Percentiles rank a stretch among this genome's conserved stretches.
phyloP scores from a whole-genome alignment of 2,888 invertebrate genomes.

The Eupeodes latifasciatus region DNA sequence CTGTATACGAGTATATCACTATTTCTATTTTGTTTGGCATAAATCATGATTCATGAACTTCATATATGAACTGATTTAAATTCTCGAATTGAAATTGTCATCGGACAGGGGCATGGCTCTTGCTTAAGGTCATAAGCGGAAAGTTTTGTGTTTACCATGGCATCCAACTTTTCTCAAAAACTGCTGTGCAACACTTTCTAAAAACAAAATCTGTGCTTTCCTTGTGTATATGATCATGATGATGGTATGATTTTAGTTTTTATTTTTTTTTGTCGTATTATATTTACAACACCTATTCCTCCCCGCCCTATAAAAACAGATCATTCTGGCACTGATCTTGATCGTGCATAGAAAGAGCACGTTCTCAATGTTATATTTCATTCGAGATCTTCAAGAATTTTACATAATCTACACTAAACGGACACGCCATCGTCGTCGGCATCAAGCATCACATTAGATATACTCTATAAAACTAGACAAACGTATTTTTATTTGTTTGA shows the following conservation, averaged over 20 bases:
- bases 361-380: constrained; percentile 30
- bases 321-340: constrained; percentile 54
- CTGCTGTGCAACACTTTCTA: constrained; percentile 32
- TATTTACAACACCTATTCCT: not conserved
- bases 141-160: constrained; percentile 36
- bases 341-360: constrained; percentile 11
- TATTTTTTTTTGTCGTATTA: not conserved
- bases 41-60: constrained; percentile 70
- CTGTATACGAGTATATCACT: constrained; percentile 52
- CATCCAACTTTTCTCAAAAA: not conserved
- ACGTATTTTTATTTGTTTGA: constrained; percentile 58
- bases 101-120: constrained; percentile 2
- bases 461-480: constrained; percentile 3
- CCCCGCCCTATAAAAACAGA: not conserved
- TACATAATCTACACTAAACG: constrained; percentile 38
- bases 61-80: constrained; percentile 35
- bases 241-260: not conserved
- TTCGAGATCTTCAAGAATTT: constrained; percentile 33
- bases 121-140: constrained; percentile 58
- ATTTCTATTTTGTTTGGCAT: constrained; percentile 48
- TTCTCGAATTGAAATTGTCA: not conserved
- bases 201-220: constrained; percentile 19
- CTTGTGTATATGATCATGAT: not conserved
- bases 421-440: not conserved
- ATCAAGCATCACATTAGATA: not conserved